Percentiles rank a stretch among this genome's conserved stretches.
Conservation (phyloP, 2,797 vertebrate genomes). For the Sebastes oblongus region DNA sequence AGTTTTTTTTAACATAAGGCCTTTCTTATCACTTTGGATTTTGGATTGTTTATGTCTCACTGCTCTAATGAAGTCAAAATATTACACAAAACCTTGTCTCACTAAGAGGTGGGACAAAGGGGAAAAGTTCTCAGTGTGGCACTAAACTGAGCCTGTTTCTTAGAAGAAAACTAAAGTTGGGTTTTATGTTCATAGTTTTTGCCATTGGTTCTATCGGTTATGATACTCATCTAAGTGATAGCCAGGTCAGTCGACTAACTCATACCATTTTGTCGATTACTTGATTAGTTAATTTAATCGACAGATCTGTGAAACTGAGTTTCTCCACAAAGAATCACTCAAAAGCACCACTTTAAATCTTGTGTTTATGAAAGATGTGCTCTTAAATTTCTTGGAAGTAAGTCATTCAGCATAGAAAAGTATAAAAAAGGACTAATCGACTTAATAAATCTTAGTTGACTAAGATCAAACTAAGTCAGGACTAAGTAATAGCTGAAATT, state of each 20-base stretch:
- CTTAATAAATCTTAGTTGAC: too few species aligned
- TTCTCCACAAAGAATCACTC: too few species aligned
- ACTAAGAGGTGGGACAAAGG: neutral
- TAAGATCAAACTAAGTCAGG: too few species aligned
- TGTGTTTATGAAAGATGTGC: too few species aligned
- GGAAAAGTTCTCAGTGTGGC: neutral
- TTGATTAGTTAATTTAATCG: too few species aligned
- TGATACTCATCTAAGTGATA: neutral
- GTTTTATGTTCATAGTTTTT: neutral
- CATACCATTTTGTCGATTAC: too few species aligned
- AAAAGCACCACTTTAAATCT: too few species aligned
- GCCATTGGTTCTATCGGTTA: neutral
- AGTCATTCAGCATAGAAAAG: too few species aligned
- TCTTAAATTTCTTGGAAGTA: too few species aligned
- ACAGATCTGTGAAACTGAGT: too few species aligned
- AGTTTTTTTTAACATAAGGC: neutral
- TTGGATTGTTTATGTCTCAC: conserved; percentile 6
- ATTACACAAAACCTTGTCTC: neutral
- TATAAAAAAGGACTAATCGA: too few species aligned
- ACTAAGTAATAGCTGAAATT: neutral
- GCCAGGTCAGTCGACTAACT: too few species aligned
- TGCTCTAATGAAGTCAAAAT: conserved; percentile 15
- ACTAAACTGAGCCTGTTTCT: neutral
- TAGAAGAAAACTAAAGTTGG: neutral
- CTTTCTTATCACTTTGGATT: neutral